These are phyloP conservation scores for Zosterops lateralis DNA, from an alignment of 2,113 vertebrate species.

Conservation along the genomic window DNA sequence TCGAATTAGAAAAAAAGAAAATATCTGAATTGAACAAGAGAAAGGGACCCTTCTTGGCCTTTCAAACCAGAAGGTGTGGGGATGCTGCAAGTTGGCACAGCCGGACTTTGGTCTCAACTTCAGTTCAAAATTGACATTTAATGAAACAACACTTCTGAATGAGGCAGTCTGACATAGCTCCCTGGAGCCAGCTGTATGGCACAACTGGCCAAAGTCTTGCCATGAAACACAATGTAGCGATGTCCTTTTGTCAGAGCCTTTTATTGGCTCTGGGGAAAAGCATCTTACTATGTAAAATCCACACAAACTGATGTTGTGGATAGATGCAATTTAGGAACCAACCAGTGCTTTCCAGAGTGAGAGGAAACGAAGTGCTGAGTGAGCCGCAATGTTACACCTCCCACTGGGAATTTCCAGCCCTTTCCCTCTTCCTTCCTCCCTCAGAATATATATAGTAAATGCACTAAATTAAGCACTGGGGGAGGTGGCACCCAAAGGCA, in stretches of 20 bases:
- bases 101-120: neutral
- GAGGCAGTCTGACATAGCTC: neutral
- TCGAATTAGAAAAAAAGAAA: neutral
- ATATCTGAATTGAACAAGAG: neutral
- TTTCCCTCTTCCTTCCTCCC: constrained; percentile 57
- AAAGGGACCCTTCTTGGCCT: neutral
- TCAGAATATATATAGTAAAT: constrained; percentile 6
- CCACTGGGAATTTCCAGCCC: constrained; percentile 38
- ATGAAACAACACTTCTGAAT: neutral
- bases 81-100: neutral
- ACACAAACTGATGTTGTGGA: neutral
- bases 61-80: neutral
- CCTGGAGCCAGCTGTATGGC: neutral
- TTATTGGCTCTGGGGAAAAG: neutral
- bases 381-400: neutral
- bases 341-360: neutral
- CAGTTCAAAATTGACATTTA: neutral
- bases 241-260: neutral
- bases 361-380: neutral
- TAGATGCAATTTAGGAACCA: neutral
- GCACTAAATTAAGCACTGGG: neutral
- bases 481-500: constrained; percentile 6
- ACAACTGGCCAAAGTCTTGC: neutral
- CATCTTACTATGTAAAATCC: neutral
- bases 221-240: neutral